These are phyloP conservation scores for Panthera uncia DNA, from an alignment of 2,113 vertebrate genomes.

Conservation along the genomic window DNA sequence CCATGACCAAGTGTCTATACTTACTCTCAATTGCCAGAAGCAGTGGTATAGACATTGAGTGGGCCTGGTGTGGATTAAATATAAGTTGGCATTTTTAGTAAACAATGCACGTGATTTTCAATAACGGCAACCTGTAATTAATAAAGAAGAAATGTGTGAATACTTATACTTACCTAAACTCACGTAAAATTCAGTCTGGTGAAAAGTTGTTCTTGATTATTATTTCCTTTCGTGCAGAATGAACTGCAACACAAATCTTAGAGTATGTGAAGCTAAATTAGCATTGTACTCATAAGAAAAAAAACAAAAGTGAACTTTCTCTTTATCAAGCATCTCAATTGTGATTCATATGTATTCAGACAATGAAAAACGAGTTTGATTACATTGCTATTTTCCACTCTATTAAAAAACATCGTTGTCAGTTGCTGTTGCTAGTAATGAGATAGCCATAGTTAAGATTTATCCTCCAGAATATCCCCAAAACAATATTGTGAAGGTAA, in stretches of 20 bases:
- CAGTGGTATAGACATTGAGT: not conserved
- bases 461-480: not conserved
- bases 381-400: not conserved
- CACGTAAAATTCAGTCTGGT: not conserved
- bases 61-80: not conserved
- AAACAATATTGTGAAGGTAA: not conserved
- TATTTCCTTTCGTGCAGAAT: not conserved
- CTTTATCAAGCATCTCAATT: not conserved
- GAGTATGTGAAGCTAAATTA: not conserved
- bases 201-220: not conserved
- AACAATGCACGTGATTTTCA: not conserved
- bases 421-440: not conserved
- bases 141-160: not conserved
- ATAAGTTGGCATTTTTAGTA: not conserved
- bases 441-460: slow-evolving; percentile 15
- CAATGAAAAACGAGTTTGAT: slow-evolving; percentile 3
- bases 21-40: not conserved
- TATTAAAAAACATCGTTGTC: not conserved
- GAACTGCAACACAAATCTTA: not conserved
- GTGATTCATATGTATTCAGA: not conserved
- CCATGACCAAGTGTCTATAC: not conserved
- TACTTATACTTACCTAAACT: not conserved
- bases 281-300: not conserved
- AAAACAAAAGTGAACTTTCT: not conserved
- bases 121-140: not conserved